phyloP scores from a whole-genome alignment of 1,140 invertebrate species.

The Aphis craccivora region DNA sequence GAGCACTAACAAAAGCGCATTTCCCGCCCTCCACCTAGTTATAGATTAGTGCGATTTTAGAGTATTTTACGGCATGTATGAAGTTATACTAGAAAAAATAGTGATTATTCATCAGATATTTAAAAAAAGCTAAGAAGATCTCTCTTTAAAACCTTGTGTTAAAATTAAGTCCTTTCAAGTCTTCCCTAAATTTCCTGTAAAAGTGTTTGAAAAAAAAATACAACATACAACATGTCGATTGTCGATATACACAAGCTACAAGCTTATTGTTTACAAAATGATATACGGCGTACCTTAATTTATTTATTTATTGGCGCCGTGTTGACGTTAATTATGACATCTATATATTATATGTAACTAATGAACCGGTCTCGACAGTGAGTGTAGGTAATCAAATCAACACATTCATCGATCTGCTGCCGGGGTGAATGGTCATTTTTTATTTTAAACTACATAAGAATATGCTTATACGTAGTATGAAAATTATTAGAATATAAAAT shows the following conservation, averaged over 20 bases:
- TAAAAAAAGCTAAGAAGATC: background rate
- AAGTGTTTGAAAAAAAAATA: background rate
- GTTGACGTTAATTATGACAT: background rate
- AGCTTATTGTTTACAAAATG: background rate
- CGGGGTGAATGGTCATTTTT: background rate
- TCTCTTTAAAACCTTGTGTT: background rate
- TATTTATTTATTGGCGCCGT: background rate
- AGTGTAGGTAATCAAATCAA: background rate
- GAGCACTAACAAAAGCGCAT: background rate
- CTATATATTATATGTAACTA: background rate
- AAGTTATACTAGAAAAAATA: background rate
- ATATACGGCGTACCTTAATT: background rate
- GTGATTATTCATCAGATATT: background rate
- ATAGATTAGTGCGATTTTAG: background rate
- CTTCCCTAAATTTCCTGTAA: background rate
- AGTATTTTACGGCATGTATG: background rate
- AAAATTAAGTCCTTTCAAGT: background rate
- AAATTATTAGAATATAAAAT: background rate
- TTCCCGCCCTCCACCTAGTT: background rate
- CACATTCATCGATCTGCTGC: background rate
- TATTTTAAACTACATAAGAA: background rate
- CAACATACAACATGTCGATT: background rate
- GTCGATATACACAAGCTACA: background rate
- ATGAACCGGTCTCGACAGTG: background rate
- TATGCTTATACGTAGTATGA: background rate